phyloP scores from a whole-genome alignment of 2,888 invertebrate genomes.

The Lamellibrachia columna region DNA sequence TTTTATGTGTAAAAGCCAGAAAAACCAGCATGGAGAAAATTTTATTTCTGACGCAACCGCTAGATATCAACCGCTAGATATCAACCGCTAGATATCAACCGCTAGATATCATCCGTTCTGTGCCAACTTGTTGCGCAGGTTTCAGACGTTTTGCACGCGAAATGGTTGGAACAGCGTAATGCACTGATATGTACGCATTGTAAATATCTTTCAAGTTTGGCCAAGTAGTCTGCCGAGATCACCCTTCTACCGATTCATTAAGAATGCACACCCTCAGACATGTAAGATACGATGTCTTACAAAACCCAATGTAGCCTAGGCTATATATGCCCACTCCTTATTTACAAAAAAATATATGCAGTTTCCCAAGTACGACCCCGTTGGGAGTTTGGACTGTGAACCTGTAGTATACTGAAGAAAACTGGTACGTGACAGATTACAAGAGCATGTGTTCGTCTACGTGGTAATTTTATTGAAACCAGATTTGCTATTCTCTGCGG shows the following conservation, averaged over 20 bases:
- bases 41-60: background rate
- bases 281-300: no score
- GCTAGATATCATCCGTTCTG: background rate
- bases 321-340: no score
- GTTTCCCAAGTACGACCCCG: no score
- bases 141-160: background rate
- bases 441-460: background rate
- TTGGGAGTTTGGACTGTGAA: background rate
- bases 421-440: background rate
- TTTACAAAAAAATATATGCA: background rate
- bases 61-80: background rate
- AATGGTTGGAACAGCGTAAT: background rate
- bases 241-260: background rate
- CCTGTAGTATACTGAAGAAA: background rate
- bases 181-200: background rate
- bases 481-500: background rate
- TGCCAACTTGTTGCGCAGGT: background rate
- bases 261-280: no score
- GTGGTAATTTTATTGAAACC: background rate
- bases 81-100: no score
- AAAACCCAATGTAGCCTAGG: no score
- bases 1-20: background rate
- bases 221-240: background rate
- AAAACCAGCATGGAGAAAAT: background rate
- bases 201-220: background rate